Evolutionary conservation across 2,888 invertebrate species (phyloP).

Genomic region (Metacarcinus magister): DNA sequence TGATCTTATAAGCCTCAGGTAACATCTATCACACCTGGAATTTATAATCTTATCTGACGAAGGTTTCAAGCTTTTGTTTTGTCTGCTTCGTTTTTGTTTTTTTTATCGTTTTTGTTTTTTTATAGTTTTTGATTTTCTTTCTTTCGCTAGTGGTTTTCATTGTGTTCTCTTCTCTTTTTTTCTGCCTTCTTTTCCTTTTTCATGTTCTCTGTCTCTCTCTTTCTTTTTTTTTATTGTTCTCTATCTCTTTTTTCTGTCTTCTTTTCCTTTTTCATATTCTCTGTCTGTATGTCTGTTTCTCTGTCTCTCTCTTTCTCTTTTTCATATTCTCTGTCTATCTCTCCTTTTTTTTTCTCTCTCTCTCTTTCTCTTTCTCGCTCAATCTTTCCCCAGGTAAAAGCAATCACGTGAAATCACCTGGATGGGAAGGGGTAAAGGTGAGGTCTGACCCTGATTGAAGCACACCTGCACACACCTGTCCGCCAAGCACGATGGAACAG

Average conservation of each 20-base stretch:
- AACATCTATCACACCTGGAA: neutral
- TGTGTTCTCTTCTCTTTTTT: neutral
- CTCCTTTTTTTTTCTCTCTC: neutral
- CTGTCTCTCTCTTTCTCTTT: neutral
- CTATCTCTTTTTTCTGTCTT: neutral
- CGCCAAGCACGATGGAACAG: neutral
- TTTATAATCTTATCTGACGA: constrained; percentile 22
- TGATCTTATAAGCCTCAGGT: neutral
- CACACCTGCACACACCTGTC: neutral
- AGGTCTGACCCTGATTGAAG: neutral
- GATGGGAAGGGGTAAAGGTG: neutral
- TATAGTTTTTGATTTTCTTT: too few species aligned
- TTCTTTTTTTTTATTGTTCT: neutral
- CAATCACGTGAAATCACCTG: constrained; percentile 10
- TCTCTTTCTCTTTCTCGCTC: neutral
- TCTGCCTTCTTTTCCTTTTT: neutral
- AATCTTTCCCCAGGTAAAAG: neutral
- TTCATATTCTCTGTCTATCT: too few species aligned
- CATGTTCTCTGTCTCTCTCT: neutral
- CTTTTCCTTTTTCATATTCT: neutral
- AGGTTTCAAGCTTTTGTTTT: neutral
- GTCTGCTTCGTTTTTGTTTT: neutral
- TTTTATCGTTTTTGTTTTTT: neutral
- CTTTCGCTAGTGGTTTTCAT: too few species aligned
- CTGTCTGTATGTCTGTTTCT: neutral